These are phyloP conservation scores for Hystrix brachyura DNA, from an alignment of 2,113 vertebrate species.

Conservation along the genomic window DNA sequence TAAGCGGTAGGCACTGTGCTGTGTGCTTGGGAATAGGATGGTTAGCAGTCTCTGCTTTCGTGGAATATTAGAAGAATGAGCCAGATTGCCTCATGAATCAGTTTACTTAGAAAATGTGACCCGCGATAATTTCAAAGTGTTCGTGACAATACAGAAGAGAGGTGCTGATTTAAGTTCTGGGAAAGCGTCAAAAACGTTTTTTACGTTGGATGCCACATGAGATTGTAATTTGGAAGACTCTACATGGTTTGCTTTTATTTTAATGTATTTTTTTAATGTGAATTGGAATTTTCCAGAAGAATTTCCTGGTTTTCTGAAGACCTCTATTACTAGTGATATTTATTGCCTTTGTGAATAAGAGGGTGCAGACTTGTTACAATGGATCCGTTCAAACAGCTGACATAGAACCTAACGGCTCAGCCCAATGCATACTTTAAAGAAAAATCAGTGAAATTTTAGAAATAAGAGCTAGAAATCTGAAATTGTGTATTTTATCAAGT, in stretches of 20 bases:
- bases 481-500: conserved; percentile 1
- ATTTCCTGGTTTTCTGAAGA: conserved; percentile 20
- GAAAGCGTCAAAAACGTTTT: background rate
- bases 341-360: background rate
- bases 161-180: background rate
- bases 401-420: conserved; percentile 12
- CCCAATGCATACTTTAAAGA: conserved; percentile 11
- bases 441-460: background rate
- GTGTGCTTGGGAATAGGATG: background rate
- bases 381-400: background rate
- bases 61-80: background rate
- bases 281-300: background rate
- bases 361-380: background rate
- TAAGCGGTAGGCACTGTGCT: background rate
- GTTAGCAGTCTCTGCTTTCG: background rate
- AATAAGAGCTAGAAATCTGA: conserved; percentile 51
- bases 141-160: background rate
- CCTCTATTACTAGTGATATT: background rate
- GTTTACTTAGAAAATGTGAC: conserved; percentile 13
- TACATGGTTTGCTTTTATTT: background rate
- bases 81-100: background rate
- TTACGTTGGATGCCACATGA: background rate
- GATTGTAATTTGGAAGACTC: background rate
- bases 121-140: background rate
- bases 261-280: conserved; percentile 6